A percentile compares a stretch with the other conserved stretches of the same genome.
Conservation (phyloP, 2,113 vertebrate species). For the Oryzias melastigma region DNA sequence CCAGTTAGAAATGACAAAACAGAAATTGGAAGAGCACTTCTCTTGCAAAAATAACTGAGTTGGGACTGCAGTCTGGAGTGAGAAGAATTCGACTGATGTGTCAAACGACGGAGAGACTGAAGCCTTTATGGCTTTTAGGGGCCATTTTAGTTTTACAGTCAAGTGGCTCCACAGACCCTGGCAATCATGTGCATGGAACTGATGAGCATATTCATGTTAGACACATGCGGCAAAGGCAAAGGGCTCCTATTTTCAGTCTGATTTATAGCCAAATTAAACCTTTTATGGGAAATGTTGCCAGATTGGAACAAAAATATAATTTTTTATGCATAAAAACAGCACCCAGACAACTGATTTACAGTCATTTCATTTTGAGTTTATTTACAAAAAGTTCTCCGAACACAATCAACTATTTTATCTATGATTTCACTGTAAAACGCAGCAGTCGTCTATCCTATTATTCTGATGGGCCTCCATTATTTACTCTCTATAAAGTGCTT, state of each 20-base stretch:
- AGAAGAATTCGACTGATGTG: constrained; percentile 33
- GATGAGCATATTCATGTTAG: constrained; percentile 29
- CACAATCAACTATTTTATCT: no score
- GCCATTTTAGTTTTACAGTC: constrained; percentile 36
- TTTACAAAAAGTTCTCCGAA: no score
- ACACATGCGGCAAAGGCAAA: constrained; percentile 16
- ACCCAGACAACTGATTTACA: neutral
- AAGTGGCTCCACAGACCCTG: constrained; percentile 21
- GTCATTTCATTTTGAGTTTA: no score
- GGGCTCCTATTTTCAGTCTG: constrained; percentile 1
- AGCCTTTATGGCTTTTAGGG: constrained; percentile 25
- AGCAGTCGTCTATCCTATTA: neutral
- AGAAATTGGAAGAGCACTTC: constrained; percentile 59
- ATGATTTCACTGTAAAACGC: no score
- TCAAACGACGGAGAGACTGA: constrained; percentile 25
- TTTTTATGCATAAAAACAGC: neutral
- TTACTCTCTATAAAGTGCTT: neutral
- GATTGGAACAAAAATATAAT: constrained; percentile 21
- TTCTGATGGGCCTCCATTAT: neutral
- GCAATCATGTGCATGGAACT: constrained; percentile 12
- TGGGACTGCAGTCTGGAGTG: constrained; percentile 9
- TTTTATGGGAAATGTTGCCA: constrained; percentile 13
- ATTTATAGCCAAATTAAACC: constrained; percentile 7
- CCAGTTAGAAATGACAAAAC: constrained; percentile 67
- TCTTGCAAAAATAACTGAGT: constrained; percentile 45